A percentile compares a stretch with the other conserved stretches of the same genome.
Conservation (phyloP, 2,113 vertebrate genomes). For the Atlantisia rogersi region DNA sequence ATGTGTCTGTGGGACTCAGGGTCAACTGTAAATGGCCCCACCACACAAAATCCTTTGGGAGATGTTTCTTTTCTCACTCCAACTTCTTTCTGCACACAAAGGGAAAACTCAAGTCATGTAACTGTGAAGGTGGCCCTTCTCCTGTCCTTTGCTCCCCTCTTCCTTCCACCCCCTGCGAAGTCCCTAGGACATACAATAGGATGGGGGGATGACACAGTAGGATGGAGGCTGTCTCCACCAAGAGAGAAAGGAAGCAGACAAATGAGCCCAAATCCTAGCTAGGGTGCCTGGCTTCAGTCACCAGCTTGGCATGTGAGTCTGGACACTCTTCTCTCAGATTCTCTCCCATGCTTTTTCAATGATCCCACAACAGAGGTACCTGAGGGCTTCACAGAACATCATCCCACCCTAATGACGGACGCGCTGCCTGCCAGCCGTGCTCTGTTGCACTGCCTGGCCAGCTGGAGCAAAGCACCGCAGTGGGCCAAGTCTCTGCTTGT, state of each 20-base stretch:
- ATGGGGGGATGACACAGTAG: neutral
- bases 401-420: neutral
- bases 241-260: neutral
- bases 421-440: neutral
- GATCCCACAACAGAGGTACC: rapidly evolving
- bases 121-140: neutral
- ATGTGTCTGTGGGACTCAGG: neutral
- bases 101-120: neutral
- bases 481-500: neutral
- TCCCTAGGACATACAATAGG: neutral
- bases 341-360: neutral
- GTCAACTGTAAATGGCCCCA: neutral
- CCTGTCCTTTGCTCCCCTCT: neutral
- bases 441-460: neutral
- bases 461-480: rapidly evolving
- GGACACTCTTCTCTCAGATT: neutral
- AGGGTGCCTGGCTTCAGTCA: neutral
- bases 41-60: neutral
- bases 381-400: neutral
- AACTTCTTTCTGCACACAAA: neutral
- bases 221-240: neutral
- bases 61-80: neutral
- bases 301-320: neutral
- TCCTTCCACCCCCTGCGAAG: neutral
- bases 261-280: neutral